Evolutionary conservation across 2,113 vertebrate genomes (phyloP).

Genomic region (Perccottus glenii): DNA sequence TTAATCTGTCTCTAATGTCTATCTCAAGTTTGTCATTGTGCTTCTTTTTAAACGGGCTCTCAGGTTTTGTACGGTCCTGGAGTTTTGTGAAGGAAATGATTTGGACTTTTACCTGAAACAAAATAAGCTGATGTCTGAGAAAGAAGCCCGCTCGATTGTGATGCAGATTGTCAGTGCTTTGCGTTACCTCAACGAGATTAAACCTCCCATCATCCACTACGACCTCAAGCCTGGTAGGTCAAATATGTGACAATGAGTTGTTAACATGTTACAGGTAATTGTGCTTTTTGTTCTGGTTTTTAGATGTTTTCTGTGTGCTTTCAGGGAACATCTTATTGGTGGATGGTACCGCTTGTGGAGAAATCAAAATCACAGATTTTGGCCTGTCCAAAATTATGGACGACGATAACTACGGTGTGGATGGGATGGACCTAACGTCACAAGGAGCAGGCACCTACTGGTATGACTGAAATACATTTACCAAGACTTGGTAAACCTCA

Average conservation of each 20-base stretch:
- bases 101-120: constrained; percentile 99
- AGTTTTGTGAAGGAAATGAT: constrained; percentile 99
- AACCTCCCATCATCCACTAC: constrained; percentile 99
- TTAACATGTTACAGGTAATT: too few species aligned
- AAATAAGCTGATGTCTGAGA: constrained; percentile 98
- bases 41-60: background rate
- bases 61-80: constrained; percentile 98
- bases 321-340: constrained; percentile 97
- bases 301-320: constrained; percentile 6
- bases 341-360: constrained; percentile 96
- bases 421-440: constrained; percentile 98
- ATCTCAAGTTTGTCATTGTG: too few species aligned
- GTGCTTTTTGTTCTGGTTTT: background rate
- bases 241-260: background rate
- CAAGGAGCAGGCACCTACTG: constrained; percentile 99
- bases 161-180: constrained; percentile 99
- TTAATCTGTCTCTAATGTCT: background rate
- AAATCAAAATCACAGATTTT: constrained; percentile 99
- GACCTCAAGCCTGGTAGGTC: constrained; percentile 96
- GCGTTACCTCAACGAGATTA: constrained; percentile 99
- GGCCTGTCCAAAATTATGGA: constrained; percentile 99
- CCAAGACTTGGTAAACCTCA: background rate
- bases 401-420: constrained; percentile 98
- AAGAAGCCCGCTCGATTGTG: constrained; percentile 98
- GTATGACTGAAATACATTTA: constrained; percentile 70